Percentiles rank a stretch among this genome's conserved stretches.
These are phyloP conservation scores for Glaucomys volans DNA, from an alignment of 2,113 vertebrate species.

Conservation along the genomic window DNA sequence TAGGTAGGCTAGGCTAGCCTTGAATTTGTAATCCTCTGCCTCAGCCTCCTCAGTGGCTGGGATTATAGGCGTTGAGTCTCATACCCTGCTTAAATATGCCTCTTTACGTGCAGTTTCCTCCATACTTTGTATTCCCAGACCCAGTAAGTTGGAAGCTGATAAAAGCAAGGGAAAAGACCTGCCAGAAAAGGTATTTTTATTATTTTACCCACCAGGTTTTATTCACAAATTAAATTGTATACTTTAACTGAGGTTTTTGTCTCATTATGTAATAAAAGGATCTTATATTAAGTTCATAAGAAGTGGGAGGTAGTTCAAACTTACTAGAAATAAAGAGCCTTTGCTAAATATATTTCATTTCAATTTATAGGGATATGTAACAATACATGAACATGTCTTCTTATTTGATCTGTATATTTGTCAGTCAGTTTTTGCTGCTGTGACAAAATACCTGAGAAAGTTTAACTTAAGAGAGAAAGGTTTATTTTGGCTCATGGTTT, in stretches of 20 bases:
- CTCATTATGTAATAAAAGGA: neutral
- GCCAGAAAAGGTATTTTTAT: neutral
- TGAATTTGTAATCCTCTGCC: neutral
- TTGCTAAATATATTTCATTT: neutral
- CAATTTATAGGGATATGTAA: neutral
- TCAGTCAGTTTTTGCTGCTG: neutral
- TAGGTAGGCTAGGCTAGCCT: neutral
- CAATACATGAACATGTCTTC: neutral
- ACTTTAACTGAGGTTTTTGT: neutral
- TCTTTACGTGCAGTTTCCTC: neutral
- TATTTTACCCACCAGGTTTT: neutral
- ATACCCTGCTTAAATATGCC: neutral
- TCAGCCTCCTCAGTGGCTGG: neutral
- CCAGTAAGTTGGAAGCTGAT: neutral
- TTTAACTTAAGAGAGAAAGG: neutral
- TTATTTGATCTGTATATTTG: neutral
- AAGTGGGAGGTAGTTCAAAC: neutral
- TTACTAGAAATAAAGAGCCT: neutral
- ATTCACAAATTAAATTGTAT: neutral
- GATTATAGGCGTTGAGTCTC: neutral
- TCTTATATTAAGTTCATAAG: neutral
- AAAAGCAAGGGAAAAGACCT: neutral
- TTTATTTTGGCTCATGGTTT: neutral
- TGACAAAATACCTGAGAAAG: neutral
- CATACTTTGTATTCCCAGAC: neutral